Evolutionary conservation across 2,797 vertebrate genomes (phyloP), one percentile per base, ranked within the genome.

Genomic region (Melanotaenia trifasciata): DNA sequence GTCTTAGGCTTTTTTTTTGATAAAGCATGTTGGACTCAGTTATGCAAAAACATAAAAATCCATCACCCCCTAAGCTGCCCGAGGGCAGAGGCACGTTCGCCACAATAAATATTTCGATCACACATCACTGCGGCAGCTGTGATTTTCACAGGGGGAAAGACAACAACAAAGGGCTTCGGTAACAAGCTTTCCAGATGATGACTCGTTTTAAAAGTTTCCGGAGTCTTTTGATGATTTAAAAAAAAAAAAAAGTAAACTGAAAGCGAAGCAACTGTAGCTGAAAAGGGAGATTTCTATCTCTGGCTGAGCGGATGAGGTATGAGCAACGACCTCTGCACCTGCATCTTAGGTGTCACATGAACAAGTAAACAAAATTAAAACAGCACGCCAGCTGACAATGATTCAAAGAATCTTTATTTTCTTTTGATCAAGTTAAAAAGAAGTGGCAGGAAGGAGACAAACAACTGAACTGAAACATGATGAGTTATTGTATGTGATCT

Each of bases 111-210:
- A 82, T 74, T 90, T 89, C 32, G n/a, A 85, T 76, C 70, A 72
- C 70, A 73, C 79, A 54, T 83, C 80, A 63, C 75, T 60, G 84
- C 80, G 77, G 84, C 89, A 86, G 89, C 85, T 93, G 90, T 50
- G 74, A 80, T 63, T 83, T 73, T 84, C 72, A 87, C 62, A 75
- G 84, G 81, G 76, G 66, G 56, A 22, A 78, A 72, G 77, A 65
- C 72, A 65, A 86, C 81, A 90, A 84, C 84, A 87, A 84, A 90
- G 71, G 68, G 54, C 64, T 68, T 65, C 67, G 51, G 72, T 64
- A 73, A 80, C 64, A 67, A 72, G 50, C 67, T 62, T 75, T 83
- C 81, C 85, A 81, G 67, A 87, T 84, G 79, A 92, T 87, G 75
- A 85, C 81, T 86, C 67, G 43, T 79, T 85, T 87, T 79, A 87